Base-by-base conservation (phyloP, 2,888 invertebrate species). In the Drosophila demipolita region DNA sequence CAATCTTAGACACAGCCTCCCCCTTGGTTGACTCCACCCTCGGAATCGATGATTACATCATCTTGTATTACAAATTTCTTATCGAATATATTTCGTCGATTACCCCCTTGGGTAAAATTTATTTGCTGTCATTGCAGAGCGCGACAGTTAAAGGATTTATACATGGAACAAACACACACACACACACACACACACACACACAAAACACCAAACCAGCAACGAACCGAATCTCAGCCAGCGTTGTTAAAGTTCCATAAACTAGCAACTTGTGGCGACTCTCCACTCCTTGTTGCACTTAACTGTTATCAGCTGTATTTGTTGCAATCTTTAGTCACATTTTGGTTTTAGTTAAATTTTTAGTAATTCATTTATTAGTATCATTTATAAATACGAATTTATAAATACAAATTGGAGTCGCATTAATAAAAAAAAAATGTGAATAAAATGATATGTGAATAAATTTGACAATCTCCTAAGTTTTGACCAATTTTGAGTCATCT, bases 21-120 rank as follows among this genome's bases (percentile, higher is more conserved):
- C 40, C 33, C 35, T 48, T 11, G 26, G 38, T 29, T 38, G n/a
- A 26, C 36, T 59, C 48, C 38, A 26, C 26, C 32, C 40, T 1
- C 59, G 70, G 53, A 67, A 79, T 84, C 89, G 83, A 89, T 81
- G 82, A 87, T 82, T 82, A 80, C 81, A 85, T 84, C 83, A 89
- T 84, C 87, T 86, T 86, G 80, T 80, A 80, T 82, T 85, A 87
- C 91, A 83, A 89, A 91, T 88, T 90, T 90, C 84, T 79, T 82
- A 91, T 91, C 92, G 91, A 92, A 90, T 90, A 88, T 91, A 89
- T 90, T 88, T 84, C 82, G 88, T 90, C 92, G 92, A 92, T 92
- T 92, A 92, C 92, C 89, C 92, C 92, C 92, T 87, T 89, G 92
- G 92, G 92, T 92, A 83, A 90, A 92, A 93, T 92, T 91, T 92